Percentiles rank a stretch among this genome's conserved stretches.
phyloP scores from a whole-genome alignment of 1,140 invertebrate genomes.

The Neotoxoptera formosana region DNA sequence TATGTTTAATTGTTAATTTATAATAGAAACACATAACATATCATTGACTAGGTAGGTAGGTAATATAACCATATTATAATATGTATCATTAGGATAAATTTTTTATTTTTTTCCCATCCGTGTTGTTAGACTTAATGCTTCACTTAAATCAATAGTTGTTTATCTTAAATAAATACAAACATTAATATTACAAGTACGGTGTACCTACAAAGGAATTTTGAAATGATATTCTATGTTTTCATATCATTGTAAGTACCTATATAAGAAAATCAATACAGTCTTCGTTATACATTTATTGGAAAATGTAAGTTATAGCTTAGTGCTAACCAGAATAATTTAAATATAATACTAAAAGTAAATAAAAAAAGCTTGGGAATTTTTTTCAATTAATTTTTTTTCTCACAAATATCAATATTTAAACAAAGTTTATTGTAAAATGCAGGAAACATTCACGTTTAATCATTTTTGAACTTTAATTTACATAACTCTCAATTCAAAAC shows the following conservation, averaged over 20 bases:
- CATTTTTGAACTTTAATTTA: neutral
- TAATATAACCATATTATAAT: no score
- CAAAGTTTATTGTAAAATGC: neutral
- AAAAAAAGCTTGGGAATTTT: neutral
- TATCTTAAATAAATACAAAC: neutral
- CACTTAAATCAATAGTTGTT: neutral
- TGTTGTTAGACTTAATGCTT: neutral
- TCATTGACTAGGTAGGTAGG: neutral
- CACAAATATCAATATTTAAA: neutral
- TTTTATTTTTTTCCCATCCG: neutral
- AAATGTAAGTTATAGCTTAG: neutral
- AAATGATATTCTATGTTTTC: neutral
- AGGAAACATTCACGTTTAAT: neutral
- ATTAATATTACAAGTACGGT: neutral
- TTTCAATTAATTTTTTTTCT: neutral
- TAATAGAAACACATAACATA: neutral
- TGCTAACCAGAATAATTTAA: neutral
- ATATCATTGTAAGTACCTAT: neutral
- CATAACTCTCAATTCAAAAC: neutral
- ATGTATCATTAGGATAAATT: neutral
- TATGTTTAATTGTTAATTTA: neutral
- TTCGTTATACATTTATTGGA: neutral
- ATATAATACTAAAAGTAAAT: neutral
- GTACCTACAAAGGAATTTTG: neutral
- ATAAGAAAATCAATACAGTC: neutral